These are phyloP conservation scores for Rhopalosiphum nymphaeae DNA, from an alignment of 2,888 invertebrate species.

Conservation along the genomic window DNA sequence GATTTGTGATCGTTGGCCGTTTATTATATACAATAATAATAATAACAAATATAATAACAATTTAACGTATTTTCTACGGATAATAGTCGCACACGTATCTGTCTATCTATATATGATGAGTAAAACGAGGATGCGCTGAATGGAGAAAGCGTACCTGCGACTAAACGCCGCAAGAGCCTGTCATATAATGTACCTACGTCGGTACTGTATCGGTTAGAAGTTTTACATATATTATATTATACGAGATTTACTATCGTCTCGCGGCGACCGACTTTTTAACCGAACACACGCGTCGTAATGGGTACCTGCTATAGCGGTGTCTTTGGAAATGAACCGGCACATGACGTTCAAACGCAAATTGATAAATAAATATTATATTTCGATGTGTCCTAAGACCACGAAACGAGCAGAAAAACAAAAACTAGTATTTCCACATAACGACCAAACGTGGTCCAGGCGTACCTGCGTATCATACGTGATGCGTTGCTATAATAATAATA, in stretches of 20 bases:
- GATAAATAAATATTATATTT: background rate
- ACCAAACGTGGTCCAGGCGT: background rate
- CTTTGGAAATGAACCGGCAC: background rate
- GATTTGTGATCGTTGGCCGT: background rate
- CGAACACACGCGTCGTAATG: background rate
- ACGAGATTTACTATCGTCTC: background rate
- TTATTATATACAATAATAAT: background rate
- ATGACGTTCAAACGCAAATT: background rate
- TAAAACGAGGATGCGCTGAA: background rate
- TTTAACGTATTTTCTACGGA: background rate
- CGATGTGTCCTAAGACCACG: background rate
- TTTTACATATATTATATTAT: background rate
- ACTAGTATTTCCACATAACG: background rate
- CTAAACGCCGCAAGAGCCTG: background rate
- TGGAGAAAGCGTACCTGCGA: background rate
- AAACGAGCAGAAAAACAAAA: background rate
- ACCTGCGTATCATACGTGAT: background rate
- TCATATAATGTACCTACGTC: background rate
- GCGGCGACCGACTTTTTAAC: background rate
- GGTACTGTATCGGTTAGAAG: background rate
- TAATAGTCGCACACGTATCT: background rate
- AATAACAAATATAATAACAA: background rate
- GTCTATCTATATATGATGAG: background rate
- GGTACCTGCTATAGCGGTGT: background rate
- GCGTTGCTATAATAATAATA: background rate